Conservation (phyloP, 1,140 invertebrate genomes). For the Homarus americanus region DNA sequence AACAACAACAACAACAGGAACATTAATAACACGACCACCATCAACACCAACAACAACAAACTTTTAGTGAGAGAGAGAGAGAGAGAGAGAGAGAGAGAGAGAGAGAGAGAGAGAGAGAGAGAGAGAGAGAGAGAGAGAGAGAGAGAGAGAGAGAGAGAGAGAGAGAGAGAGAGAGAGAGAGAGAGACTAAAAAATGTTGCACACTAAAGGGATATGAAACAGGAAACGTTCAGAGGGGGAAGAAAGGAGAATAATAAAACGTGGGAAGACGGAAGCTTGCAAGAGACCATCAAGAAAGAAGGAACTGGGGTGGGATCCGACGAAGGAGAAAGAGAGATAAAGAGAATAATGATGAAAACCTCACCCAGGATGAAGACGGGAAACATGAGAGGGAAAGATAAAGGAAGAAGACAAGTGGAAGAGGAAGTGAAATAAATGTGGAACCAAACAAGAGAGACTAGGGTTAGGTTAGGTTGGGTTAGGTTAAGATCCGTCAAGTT, state of each 20-base stretch:
- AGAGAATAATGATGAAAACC: not conserved
- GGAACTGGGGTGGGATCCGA: no score
- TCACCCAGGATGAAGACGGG: not conserved
- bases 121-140: not conserved
- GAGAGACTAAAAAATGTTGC: not conserved
- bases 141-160: slow-evolving; percentile 11
- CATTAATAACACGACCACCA: no score
- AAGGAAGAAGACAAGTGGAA: not conserved
- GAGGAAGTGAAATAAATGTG: not conserved
- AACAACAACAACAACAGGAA: no score
- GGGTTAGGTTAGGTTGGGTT: no score
- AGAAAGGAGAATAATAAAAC: not conserved
- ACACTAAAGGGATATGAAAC: not conserved
- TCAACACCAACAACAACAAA: no score
- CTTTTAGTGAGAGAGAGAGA: no score
- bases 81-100: not conserved
- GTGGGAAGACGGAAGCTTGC: not conserved
- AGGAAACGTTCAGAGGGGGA: not conserved
- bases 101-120: not conserved
- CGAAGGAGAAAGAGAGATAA: not conserved
- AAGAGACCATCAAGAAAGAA: no score
- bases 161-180: slow-evolving; percentile 16
- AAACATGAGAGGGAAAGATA: not conserved
- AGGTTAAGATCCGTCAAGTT: no score
- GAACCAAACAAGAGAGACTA: no score